A percentile compares a stretch with the other conserved stretches of the same genome.
phyloP scores from a whole-genome alignment of 30 jellyfish, hydroid and myxozoan genomes.

The Pseudorhiza aurosa region DNA sequence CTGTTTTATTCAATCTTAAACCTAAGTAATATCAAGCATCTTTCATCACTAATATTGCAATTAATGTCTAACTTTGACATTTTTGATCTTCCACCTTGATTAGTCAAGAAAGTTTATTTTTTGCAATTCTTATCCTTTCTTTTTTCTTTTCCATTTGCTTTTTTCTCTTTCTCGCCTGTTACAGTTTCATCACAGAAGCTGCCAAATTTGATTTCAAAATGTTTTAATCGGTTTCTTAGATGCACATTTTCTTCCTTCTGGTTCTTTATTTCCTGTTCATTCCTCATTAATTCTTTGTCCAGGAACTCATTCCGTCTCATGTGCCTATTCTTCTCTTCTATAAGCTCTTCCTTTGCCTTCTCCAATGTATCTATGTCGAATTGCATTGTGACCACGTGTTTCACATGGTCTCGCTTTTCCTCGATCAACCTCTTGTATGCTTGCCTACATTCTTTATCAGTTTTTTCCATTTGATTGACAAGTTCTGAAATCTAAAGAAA shows the following conservation, averaged over 20 bases:
- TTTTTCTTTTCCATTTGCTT: neutral
- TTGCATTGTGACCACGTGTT: neutral
- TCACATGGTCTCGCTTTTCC: neutral
- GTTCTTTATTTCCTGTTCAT: neutral
- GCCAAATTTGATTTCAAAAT: neutral
- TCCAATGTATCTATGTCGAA: neutral
- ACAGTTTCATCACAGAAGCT: neutral
- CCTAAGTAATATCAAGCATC: neutral
- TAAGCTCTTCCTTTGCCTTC: slow-evolving; percentile 7
- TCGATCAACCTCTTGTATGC: neutral
- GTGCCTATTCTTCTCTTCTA: neutral
- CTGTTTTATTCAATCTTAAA: neutral
- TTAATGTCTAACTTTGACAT: neutral
- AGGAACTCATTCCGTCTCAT: neutral
- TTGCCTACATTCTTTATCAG: neutral
- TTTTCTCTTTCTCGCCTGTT: neutral
- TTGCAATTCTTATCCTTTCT: neutral
- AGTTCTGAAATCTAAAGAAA: neutral
- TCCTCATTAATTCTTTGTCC: neutral
- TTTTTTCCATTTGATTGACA: neutral
- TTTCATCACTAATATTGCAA: neutral
- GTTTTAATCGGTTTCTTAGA: neutral
- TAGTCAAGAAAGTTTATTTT: no score
- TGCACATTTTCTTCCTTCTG: neutral
- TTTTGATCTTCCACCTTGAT: no score